Conservation (phyloP, 92 coral and sea anemone species). For the Palythoa caribaeorum region DNA sequence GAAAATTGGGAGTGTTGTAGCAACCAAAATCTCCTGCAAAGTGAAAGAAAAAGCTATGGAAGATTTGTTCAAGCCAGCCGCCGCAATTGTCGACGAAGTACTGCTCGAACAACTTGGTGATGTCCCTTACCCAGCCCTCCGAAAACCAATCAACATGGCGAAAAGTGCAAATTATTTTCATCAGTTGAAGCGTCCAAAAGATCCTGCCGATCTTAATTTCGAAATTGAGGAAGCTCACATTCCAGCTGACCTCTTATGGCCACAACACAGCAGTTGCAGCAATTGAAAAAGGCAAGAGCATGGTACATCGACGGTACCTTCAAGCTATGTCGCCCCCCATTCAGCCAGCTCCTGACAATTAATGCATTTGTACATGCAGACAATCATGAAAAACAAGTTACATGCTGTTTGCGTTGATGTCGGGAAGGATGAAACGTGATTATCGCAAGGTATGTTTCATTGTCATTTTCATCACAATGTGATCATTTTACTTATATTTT, state of each 20-base stretch:
- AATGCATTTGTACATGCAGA: neutral
- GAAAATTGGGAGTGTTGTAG: neutral
- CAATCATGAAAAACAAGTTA: slow-evolving; percentile 4
- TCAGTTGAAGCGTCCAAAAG: neutral
- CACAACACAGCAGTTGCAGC: slow-evolving; percentile 6
- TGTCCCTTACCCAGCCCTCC: neutral
- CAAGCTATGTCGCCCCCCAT: slow-evolving; percentile 17
- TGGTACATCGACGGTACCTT: slow-evolving; percentile 34
- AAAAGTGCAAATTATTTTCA: slow-evolving; percentile 2
- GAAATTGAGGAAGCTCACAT: slow-evolving; percentile 1
- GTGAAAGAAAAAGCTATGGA: neutral
- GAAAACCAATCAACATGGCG: neutral
- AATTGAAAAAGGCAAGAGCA: neutral
- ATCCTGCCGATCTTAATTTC: neutral
- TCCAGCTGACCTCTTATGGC: slow-evolving; percentile 25
- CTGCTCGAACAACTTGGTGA: neutral
- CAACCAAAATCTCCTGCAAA: neutral
- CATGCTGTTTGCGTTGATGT: neutral
- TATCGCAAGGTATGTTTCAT: neutral
- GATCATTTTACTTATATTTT: too few relatives aligned
- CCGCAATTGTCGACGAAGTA: neutral
- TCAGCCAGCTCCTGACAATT: neutral
- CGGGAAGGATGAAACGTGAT: too few relatives aligned
- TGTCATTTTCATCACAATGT: too few relatives aligned
- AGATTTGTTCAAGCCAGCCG: neutral